Base-by-base conservation (phyloP, 1,140 invertebrate genomes). In the Tetragnatha versicolor region DNA sequence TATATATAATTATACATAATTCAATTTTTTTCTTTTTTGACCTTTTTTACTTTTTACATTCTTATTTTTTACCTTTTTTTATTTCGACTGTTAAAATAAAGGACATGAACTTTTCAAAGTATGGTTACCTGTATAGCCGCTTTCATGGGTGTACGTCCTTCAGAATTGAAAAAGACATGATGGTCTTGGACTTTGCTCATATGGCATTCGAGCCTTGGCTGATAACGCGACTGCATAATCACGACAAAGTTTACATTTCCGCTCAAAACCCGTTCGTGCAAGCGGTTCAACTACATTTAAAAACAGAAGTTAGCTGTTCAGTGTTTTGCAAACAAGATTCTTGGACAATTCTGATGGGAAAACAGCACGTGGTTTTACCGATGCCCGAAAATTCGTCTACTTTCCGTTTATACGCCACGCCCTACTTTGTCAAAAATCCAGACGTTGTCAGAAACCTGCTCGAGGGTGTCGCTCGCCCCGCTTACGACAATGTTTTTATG, bases 121-220 rank as follows among this genome's bases (percentile, higher is more conserved):
- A 61, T n/a, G 17, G 58, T 37, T 61, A 0, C 2, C 35, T 61
- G 2, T 61, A 61, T 6, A 37, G 58, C 22, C 58, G 58, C 9
- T 61, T 61, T 61, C 58, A 61, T 61, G 58, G 58, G 17, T 61
- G 31, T 22, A 61, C 58, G 10, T 61, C 58, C 10, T 61, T 35
- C 37, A 29, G 31, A 14, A 6, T 22, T n/a, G 58, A 61, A 20
- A 1, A 61, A 10, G 17, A n/a, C 17, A 61, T 35, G 6, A 35
- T 61, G 9, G 37, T 61, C 22, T 61, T 61, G 33, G 33, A 61
- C 20, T 61, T 61, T 33, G 58, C 31, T 10, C 31, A 61, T 22
- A 17, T 35, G 29, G 22, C 29, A 2, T 61, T 61, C n/a, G 29
- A 35, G 17, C 25, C 25, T 2, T 61, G 58, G 58, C 9, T 33